These are phyloP conservation scores for Mycalesis mineus DNA, from an alignment of 2,888 invertebrate genomes.

Conservation along the genomic window DNA sequence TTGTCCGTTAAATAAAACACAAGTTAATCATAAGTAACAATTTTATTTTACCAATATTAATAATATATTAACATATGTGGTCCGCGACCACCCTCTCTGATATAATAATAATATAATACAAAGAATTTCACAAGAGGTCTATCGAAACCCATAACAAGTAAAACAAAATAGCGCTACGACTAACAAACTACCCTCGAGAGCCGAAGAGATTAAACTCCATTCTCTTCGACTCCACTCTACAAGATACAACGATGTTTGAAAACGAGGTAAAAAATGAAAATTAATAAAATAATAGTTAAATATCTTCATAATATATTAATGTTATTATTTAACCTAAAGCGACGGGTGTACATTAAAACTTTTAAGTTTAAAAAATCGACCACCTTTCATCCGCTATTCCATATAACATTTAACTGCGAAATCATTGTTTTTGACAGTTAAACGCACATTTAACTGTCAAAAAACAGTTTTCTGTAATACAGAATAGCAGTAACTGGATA, in stretches of 20 bases:
- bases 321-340: constrained; percentile 49
- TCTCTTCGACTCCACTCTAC: constrained; percentile 43
- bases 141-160: constrained; percentile 70
- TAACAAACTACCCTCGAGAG: constrained; percentile 47
- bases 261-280: constrained; percentile 66
- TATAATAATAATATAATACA: constrained; percentile 63
- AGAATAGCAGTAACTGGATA: neutral
- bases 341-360: constrained; percentile 42
- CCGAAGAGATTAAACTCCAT: constrained; percentile 51
- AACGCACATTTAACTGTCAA: too few species aligned
- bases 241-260: constrained; percentile 45
- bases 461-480: neutral
- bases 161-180: constrained; percentile 61
- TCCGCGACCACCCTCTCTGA: constrained; percentile 73
- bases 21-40: constrained; percentile 68
- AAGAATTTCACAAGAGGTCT: constrained; percentile 73
- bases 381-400: neutral
- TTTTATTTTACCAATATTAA: constrained; percentile 78
- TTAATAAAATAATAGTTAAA: constrained; percentile 48
- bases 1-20: constrained; percentile 40
- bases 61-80: constrained; percentile 79
- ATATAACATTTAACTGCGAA: neutral
- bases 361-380: neutral
- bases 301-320: constrained; percentile 65
- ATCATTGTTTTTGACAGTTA: neutral